These are phyloP conservation scores for Lordiphosa mommai DNA, from an alignment of 1,140 invertebrate genomes.

Conservation along the genomic window DNA sequence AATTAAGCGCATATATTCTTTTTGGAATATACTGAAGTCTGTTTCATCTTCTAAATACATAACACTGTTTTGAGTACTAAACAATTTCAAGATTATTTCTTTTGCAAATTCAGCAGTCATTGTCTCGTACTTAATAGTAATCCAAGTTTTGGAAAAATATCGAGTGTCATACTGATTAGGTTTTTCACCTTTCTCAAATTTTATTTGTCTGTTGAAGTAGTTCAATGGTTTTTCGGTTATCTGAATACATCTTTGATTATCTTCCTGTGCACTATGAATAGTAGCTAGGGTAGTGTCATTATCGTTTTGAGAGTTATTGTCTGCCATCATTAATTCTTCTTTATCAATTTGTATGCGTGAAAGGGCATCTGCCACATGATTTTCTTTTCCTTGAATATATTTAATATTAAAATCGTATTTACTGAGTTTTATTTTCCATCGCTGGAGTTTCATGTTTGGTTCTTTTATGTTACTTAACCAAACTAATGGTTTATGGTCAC, in stretches of 20 bases:
- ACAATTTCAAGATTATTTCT: neutral
- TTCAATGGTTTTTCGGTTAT: too few relatives aligned
- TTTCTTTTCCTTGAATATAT: slow-evolving; percentile 3
- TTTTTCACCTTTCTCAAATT: neutral
- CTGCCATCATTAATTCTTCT: neutral
- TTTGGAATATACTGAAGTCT: too few relatives aligned
- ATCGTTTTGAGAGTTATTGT: neutral
- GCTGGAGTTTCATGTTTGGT: neutral
- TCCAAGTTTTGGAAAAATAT: neutral
- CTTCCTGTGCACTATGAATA: too few relatives aligned
- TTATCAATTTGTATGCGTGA: too few relatives aligned
- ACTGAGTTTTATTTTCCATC: neutral
- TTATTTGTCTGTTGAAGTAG: neutral
- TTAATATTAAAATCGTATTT: neutral
- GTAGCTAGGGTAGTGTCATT: neutral
- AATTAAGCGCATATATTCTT: too few relatives aligned
- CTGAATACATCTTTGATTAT: too few relatives aligned
- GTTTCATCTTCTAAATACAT: neutral
- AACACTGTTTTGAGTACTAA: neutral
- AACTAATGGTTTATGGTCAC: neutral
- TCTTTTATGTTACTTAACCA: neutral
- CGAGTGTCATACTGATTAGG: neutral
- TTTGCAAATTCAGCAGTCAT: neutral
- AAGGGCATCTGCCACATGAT: neutral
- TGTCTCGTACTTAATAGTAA: neutral